A percentile compares a stretch with the other conserved stretches of the same genome.
These are phyloP conservation scores for Threskiornis aethiopicus DNA, from an alignment of 2,797 vertebrate genomes.

Conservation along the genomic window DNA sequence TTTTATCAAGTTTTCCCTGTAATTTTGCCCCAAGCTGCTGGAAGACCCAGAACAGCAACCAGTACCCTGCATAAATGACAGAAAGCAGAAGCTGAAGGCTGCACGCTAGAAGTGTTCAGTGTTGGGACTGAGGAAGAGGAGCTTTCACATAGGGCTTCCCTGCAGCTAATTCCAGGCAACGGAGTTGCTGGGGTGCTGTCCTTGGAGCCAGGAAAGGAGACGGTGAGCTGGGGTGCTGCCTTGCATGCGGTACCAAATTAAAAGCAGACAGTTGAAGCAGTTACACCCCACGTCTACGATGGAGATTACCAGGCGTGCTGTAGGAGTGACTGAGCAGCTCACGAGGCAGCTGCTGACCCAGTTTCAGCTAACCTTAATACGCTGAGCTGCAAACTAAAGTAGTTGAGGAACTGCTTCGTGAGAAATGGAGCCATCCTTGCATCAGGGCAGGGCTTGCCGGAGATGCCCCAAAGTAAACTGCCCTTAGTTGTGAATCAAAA, in stretches of 20 bases:
- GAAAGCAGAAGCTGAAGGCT: background rate
- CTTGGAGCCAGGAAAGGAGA: background rate
- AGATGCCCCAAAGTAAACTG: background rate
- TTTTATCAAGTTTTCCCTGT: background rate
- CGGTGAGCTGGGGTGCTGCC: background rate
- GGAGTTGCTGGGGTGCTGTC: background rate
- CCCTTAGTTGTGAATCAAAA: background rate
- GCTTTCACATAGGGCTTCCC: background rate
- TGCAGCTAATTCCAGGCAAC: background rate
- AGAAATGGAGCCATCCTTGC: background rate
- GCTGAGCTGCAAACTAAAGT: background rate
- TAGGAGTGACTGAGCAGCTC: constrained; percentile 45
- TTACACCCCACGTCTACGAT: background rate
- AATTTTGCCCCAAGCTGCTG: background rate
- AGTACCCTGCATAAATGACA: background rate
- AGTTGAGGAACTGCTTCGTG: background rate
- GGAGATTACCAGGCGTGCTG: background rate
- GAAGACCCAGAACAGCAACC: background rate
- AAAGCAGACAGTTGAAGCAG: background rate
- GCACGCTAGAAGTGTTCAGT: background rate
- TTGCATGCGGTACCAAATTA: background rate
- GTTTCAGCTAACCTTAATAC: constrained; percentile 48
- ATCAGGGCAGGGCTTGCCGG: background rate
- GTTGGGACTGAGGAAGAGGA: background rate
- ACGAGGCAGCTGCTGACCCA: constrained; percentile 51